Conservation (phyloP, 2,888 invertebrate genomes). For the Cyclophora punctaria region DNA sequence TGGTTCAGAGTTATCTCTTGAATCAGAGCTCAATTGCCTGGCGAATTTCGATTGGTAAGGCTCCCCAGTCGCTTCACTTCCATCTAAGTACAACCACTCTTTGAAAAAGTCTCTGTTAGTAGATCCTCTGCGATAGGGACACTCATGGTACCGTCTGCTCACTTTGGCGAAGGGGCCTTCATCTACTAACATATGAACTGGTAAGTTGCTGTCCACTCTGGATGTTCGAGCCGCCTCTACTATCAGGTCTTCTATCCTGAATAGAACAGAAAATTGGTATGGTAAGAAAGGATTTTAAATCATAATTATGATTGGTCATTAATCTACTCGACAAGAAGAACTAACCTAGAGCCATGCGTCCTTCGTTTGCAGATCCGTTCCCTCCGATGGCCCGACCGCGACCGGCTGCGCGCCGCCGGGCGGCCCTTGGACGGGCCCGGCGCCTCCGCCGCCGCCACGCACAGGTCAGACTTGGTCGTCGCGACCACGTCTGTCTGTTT, state of each 20-base stretch:
- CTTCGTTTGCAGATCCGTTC: slow-evolving; percentile 50
- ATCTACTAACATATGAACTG: slow-evolving; percentile 55
- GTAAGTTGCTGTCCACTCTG: slow-evolving; percentile 42
- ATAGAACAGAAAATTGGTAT: too few relatives aligned
- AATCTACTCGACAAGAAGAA: too few relatives aligned
- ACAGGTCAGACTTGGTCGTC: slow-evolving; percentile 56
- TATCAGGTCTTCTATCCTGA: slow-evolving; percentile 54
- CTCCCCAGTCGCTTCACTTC: slow-evolving; percentile 54
- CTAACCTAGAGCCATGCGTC: slow-evolving; percentile 48
- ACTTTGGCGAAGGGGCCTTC: slow-evolving; percentile 68
- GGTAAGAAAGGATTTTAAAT: too few relatives aligned
- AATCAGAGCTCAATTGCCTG: slow-evolving; percentile 70
- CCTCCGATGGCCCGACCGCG: slow-evolving; percentile 48
- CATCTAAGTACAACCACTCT: slow-evolving; percentile 65
- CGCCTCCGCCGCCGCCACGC: slow-evolving; percentile 42
- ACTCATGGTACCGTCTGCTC: slow-evolving; percentile 59
- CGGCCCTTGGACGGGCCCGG: slow-evolving; percentile 51
- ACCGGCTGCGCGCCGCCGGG: slow-evolving; percentile 42
- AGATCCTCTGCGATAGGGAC: slow-evolving; percentile 50
- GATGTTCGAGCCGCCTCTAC: slow-evolving; percentile 48
- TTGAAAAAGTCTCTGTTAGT: slow-evolving; percentile 62
- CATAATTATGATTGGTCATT: too few relatives aligned
- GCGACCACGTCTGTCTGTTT: slow-evolving; percentile 54
- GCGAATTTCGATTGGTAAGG: slow-evolving; percentile 71
- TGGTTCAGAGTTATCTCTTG: slow-evolving; percentile 68